Percentiles rank a stretch among this genome's conserved stretches.
Conservation (phyloP, 2,113 vertebrate genomes). For the Aptenodytes forsteri region DNA sequence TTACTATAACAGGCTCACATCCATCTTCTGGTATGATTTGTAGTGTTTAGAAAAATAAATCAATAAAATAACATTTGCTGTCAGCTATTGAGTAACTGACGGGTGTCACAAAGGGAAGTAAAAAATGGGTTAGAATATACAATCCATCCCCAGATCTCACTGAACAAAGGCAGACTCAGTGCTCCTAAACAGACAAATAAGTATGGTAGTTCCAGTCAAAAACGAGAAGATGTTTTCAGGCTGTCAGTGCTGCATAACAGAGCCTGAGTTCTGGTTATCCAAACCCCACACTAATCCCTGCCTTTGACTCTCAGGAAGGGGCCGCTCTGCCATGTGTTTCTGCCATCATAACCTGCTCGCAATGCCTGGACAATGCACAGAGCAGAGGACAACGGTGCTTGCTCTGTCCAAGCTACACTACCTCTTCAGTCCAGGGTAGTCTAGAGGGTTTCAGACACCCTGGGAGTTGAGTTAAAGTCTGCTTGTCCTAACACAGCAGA, state of each 20-base stretch:
- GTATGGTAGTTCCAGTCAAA: background rate
- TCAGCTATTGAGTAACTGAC: constrained; percentile 13
- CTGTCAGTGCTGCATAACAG: background rate
- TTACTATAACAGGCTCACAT: background rate
- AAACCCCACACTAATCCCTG: background rate
- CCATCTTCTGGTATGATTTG: constrained; percentile 18
- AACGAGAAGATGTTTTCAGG: background rate
- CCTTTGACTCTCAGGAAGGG: background rate
- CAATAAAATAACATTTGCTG: background rate
- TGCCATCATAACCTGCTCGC: background rate
- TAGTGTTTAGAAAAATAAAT: constrained; percentile 20
- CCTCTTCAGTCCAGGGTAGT: background rate
- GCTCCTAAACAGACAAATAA: background rate
- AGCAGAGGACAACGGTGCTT: background rate
- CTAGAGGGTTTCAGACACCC: background rate
- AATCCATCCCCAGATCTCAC: background rate
- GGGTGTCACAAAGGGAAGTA: background rate
- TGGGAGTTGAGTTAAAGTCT: background rate
- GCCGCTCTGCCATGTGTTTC: background rate
- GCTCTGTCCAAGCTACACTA: background rate
- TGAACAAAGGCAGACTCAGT: background rate
- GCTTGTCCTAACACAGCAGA: background rate
- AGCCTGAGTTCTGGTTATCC: background rate
- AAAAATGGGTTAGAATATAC: background rate
- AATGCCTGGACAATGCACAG: background rate